Percentiles rank a stretch among this genome's conserved stretches.
phyloP scores from a whole-genome alignment of 2,113 vertebrate genomes.

The Hymenochirus boettgeri region DNA sequence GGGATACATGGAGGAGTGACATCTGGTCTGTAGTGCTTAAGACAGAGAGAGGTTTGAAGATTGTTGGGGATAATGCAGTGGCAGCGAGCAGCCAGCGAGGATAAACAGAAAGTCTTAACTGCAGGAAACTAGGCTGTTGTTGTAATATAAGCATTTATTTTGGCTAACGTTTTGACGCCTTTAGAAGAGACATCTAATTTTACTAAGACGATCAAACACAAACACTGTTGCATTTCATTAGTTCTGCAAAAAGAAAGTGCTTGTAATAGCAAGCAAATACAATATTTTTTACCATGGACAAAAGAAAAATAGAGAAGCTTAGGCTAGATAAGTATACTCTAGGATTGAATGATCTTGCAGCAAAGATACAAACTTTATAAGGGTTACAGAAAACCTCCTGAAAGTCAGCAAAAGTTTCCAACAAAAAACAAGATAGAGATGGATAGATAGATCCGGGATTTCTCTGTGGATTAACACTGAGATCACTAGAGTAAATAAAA shows the following conservation, averaged over 20 bases:
- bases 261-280: too few species aligned
- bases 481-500: constrained; percentile 26
- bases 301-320: too few species aligned
- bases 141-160: constrained; percentile 80
- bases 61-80: constrained; percentile 74
- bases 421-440: too few species aligned
- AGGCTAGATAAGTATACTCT: too few species aligned
- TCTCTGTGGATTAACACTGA: constrained; percentile 27
- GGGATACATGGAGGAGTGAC: too few species aligned
- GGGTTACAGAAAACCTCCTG: too few species aligned
- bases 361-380: too few species aligned
- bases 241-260: neutral
- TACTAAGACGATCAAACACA: constrained; percentile 38
- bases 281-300: too few species aligned
- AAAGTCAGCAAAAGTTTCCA: too few species aligned
- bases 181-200: constrained; percentile 76
- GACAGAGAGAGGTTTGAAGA: constrained; percentile 81
- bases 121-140: constrained; percentile 90
- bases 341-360: too few species aligned
- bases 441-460: too few species aligned
- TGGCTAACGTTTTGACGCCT: constrained; percentile 73
- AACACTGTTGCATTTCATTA: constrained; percentile 42
- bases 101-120: constrained; percentile 83
- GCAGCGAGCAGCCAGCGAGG: constrained; percentile 72
- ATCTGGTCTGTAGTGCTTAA: constrained; percentile 80